Evolutionary conservation across 53 echinoderm and acorn worm genomes (phyloP).

Genomic region (Hippasteria phrygiana): DNA sequence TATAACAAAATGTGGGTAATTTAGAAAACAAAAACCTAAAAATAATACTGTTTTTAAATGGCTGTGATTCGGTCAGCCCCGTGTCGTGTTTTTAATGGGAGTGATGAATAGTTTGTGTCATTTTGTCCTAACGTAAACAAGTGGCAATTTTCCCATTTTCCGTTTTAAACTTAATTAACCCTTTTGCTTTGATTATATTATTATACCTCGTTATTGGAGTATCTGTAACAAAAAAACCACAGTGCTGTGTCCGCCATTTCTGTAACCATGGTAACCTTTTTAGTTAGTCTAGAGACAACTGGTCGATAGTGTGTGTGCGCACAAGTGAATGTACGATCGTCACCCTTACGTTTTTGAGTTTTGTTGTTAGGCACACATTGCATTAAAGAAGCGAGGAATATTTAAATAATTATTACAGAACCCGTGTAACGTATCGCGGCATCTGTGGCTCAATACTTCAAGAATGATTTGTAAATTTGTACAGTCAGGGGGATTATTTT

Average conservation of each 20-base stretch:
- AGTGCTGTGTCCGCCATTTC: neutral
- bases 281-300: neutral
- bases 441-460: slow-evolving; percentile 9
- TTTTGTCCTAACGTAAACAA: neutral
- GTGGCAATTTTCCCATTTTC: neutral
- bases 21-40: neutral
- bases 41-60: neutral
- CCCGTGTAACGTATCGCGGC: neutral
- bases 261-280: slow-evolving; percentile 36
- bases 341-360: neutral
- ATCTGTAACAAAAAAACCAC: neutral
- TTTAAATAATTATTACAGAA: neutral
- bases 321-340: neutral
- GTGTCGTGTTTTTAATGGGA: neutral
- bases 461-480: slow-evolving; percentile 65
- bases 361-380: neutral
- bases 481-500: slow-evolving; percentile 60
- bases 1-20: neutral
- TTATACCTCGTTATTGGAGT: neutral
- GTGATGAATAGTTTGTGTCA: neutral
- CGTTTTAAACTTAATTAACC: neutral
- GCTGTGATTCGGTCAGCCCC: too few species aligned
- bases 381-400: neutral
- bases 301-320: neutral
- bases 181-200: neutral